Conservation (phyloP, 2,797 vertebrate species). For the Micromesistius poutassou region DNA sequence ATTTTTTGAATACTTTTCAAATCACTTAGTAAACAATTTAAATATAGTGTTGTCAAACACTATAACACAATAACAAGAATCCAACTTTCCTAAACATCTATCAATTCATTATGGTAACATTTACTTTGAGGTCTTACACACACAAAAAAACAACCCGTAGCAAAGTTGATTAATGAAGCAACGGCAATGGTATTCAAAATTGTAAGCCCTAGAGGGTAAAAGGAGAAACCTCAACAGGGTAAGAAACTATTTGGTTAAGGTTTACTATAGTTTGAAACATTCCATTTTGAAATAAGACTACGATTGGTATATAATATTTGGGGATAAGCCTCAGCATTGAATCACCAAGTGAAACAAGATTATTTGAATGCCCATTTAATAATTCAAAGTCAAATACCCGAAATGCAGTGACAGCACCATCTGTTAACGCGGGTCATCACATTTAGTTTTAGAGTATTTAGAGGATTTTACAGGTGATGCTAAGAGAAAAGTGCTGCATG, state of each 20-base stretch:
- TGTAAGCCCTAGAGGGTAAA: neutral
- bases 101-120: no score
- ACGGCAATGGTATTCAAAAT: neutral
- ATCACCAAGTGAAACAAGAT: neutral
- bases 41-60: neutral
- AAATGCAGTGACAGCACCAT: neutral
- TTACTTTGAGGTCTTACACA: neutral
- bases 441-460: no score
- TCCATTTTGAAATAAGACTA: neutral
- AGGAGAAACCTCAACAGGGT: neutral
- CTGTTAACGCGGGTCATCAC: neutral
- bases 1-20: neutral
- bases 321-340: neutral
- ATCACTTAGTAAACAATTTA: neutral
- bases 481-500: neutral
- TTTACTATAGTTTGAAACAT: neutral
- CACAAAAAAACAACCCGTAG: neutral
- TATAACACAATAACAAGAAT: neutral
- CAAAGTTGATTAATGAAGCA: neutral
- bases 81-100: neutral
- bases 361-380: neutral
- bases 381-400: neutral
- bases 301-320: neutral
- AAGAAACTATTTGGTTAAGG: neutral
- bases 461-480: neutral